phyloP scores from a whole-genome alignment of 2,113 vertebrate genomes.

The Rhea americana region DNA sequence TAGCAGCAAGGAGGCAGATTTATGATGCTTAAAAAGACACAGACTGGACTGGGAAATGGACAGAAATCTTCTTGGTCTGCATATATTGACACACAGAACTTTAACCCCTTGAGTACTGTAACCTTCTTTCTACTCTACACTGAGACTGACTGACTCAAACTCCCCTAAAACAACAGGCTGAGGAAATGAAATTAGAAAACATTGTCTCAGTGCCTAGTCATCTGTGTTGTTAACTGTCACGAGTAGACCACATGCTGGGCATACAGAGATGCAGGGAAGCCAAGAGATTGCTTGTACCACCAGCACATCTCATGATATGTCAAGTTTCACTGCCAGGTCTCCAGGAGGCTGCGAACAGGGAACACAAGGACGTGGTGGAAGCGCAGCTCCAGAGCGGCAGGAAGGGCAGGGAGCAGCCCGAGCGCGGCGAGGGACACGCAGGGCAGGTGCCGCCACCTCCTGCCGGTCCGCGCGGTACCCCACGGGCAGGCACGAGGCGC shows the following conservation, averaged over 20 bases:
- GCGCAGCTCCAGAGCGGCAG: neutral
- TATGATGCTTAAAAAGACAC: neutral
- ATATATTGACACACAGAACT: neutral
- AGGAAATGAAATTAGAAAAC: conserved; percentile 43
- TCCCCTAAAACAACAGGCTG: neutral
- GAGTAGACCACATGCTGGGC: conserved; percentile 54
- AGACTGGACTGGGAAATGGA: conserved; percentile 31
- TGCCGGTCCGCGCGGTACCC: neutral
- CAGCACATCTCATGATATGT: conserved; percentile 57
- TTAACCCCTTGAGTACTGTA: conserved; percentile 1
- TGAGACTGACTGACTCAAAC: neutral
- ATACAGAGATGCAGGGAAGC: conserved; percentile 63
- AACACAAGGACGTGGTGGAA: neutral
- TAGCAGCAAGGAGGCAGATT: conserved; percentile 26
- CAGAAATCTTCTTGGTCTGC: conserved; percentile 47
- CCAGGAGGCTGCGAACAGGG: neutral
- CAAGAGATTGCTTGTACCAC: conserved; percentile 58
- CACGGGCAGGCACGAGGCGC: neutral
- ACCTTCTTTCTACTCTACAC: neutral
- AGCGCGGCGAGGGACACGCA: neutral
- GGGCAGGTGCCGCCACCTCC: neutral
- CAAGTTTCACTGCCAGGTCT: conserved; percentile 38
- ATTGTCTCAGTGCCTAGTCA: conserved; percentile 26
- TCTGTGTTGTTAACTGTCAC: conserved; percentile 55
- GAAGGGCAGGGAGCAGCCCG: neutral